Conservation (phyloP, 2,888 invertebrate genomes). For the Empis stercorea region DNA sequence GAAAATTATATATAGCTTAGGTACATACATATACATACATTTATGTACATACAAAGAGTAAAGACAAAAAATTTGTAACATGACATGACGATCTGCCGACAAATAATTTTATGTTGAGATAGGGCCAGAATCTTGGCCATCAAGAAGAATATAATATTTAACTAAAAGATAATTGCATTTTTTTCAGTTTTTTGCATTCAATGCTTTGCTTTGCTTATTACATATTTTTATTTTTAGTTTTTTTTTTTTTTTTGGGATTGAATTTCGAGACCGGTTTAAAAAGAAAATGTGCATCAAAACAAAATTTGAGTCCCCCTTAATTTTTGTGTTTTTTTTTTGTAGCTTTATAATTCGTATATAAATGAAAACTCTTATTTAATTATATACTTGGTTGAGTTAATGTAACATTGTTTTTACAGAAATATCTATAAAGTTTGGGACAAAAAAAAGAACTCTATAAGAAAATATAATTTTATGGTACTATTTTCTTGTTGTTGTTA, state of each 20-base stretch:
- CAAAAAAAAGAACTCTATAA: too few relatives aligned
- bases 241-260: background rate
- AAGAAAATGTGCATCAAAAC: background rate
- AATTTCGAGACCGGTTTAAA: background rate
- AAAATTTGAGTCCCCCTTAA: background rate
- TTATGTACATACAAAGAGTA: too few relatives aligned
- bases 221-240: background rate
- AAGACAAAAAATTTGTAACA: background rate
- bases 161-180: background rate
- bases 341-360: too few relatives aligned
- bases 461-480: too few relatives aligned
- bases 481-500: too few relatives aligned
- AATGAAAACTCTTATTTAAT: background rate
- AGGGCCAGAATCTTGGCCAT: background rate
- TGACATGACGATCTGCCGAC: background rate
- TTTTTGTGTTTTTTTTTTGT: background rate
- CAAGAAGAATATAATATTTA: too few relatives aligned
- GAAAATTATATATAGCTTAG: background rate
- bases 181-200: background rate
- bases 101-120: conserved; percentile 1
- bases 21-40: too few relatives aligned
- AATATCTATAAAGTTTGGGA: too few relatives aligned
- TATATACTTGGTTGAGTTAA: background rate
- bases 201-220: too few relatives aligned
- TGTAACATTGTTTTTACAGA: background rate